Evolutionary conservation across 2,888 invertebrate genomes (phyloP), one percentile per base, ranked within the genome.

Genomic region (Melikaiella ostensackeni): DNA sequence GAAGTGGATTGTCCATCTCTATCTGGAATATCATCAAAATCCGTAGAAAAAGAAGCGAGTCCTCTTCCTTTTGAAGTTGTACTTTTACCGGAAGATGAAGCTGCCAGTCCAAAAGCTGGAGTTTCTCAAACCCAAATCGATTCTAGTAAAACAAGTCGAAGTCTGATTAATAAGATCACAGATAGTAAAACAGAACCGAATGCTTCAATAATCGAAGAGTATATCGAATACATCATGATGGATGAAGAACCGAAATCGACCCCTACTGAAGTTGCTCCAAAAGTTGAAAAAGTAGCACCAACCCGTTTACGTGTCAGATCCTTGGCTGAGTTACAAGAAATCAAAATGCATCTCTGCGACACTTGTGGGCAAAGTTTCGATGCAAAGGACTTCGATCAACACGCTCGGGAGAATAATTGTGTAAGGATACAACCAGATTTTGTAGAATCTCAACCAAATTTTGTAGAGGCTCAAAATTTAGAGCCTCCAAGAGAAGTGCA

Each of bases 271-370:
- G 63, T 75, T 19, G 6, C 57, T 0, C 8, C 42, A 13, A 42
- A 27, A 9, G 70, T 70, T 13, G 79, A 73, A 2, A 46, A 16
- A 46, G 13, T 73, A 0, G 6, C 61, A 11, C 74, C 74, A 1
- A 77, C 80, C 9, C 83, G 84, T 13, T 19, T 87, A 16, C 79
- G 87, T 0, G 86, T 87, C 0, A 84, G 83, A 7, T 78, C 82
- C 7, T 78, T 86, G 80, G 64, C 82, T 1, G 82, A 82, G 19
- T 75, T 77, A 7, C 79, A 76, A 8, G 55, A 64, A 1, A 74
- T 77, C 1, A 62, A 75, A 50, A 75, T 77, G 6, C 77, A 77
- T n/a, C 13, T 74, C 2, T 84, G 83, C 9, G 24, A 59, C 0
- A 5, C 66, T 0, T 83, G 84, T 8, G 79, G 75, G 0, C 13